A percentile compares a stretch with the other conserved stretches of the same genome.
Conservation (phyloP, 2,113 vertebrate genomes). For the Epinephelus cyanopodus region DNA sequence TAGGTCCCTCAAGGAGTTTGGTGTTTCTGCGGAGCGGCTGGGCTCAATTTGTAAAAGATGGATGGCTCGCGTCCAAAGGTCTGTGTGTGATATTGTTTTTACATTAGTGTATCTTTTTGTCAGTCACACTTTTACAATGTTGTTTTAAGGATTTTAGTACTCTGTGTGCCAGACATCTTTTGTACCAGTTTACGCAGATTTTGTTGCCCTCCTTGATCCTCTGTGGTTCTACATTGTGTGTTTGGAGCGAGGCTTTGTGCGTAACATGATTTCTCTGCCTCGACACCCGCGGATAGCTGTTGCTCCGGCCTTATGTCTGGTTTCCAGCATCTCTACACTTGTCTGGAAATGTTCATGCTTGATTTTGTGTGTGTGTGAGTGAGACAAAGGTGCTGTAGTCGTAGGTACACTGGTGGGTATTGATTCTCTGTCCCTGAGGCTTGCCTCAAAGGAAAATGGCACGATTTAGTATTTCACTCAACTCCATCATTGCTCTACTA, state of each 20-base stretch:
- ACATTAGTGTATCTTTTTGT: slow-evolving; percentile 38
- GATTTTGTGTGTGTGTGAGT: slow-evolving; percentile 23
- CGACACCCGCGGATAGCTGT: neutral
- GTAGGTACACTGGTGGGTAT: slow-evolving; percentile 55
- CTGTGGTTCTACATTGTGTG: neutral
- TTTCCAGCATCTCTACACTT: neutral
- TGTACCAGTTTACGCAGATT: neutral
- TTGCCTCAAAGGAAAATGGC: slow-evolving; percentile 52
- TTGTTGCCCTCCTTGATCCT: neutral
- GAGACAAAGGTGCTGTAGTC: slow-evolving; percentile 29
- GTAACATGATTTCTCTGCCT: neutral
- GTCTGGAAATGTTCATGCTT: slow-evolving; percentile 37
- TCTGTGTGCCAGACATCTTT: neutral
- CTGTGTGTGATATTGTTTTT: slow-evolving; percentile 71
- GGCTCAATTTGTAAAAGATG: slow-evolving; percentile 83
- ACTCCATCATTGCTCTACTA: slow-evolving; percentile 22
- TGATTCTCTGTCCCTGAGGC: slow-evolving; percentile 56
- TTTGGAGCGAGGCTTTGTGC: neutral
- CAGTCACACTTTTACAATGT: neutral
- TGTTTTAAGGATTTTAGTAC: neutral
- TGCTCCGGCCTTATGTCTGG: slow-evolving; percentile 3
- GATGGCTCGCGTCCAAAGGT: slow-evolving; percentile 85
- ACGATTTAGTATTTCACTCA: slow-evolving; percentile 47
- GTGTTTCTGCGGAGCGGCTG: slow-evolving; percentile 82
- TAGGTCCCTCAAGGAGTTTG: slow-evolving; percentile 82